Evolutionary conservation across 2,113 vertebrate genomes (phyloP).

Genomic region (Capreolus pygargus): DNA sequence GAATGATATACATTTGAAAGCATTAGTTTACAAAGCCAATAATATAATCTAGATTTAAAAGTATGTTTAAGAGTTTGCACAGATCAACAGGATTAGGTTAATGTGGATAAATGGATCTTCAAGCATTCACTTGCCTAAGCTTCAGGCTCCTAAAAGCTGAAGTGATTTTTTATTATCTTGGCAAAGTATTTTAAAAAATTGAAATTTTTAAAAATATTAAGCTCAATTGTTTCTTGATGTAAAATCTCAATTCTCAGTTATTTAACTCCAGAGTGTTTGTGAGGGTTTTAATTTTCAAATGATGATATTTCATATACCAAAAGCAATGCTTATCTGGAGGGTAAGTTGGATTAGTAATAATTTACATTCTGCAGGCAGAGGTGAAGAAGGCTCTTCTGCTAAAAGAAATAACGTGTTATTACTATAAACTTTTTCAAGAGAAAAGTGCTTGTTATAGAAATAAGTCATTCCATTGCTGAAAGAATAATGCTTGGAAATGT

Average conservation of each 20-base stretch:
- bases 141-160: not conserved
- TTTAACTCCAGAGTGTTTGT: not conserved
- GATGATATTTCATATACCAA: not conserved
- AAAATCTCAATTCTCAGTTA: not conserved
- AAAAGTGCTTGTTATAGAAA: slow-evolving; percentile 53
- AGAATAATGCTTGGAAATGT: slow-evolving; percentile 66
- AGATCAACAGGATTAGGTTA: too few species aligned
- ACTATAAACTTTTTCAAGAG: not conserved
- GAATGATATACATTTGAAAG: not conserved
- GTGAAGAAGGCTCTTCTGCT: slow-evolving; percentile 65
- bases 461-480: slow-evolving; percentile 61
- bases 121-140: fast-evolving
- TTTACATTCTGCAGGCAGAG: slow-evolving; percentile 57
- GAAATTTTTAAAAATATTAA: not conserved
- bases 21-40: not conserved
- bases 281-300: slow-evolving; percentile 50
- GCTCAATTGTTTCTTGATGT: not conserved
- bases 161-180: not conserved
- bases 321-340: not conserved
- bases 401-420: slow-evolving; percentile 53
- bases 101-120: not conserved
- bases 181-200: not conserved
- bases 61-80: not conserved
- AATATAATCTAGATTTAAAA: not conserved
- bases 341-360: not conserved